Base-by-base conservation (phyloP, 2,113 vertebrate species). In the Eonycteris spelaea region DNA sequence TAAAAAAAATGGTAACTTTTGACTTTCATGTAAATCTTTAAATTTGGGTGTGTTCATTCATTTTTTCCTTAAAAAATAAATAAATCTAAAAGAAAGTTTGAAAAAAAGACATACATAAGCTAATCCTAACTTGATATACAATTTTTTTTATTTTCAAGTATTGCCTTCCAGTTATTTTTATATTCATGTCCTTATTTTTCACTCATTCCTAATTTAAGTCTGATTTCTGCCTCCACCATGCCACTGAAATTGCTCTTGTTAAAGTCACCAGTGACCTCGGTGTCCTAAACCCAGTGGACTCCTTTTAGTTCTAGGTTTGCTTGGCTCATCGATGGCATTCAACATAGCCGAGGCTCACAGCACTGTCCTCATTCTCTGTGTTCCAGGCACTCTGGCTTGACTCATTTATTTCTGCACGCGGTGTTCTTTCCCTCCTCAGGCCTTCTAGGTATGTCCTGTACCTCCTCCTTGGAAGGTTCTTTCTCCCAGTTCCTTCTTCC, bases 81-180 rank as follows among this genome's bases (percentile, higher is more conserved):
- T 67, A 74, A 61, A 70, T 70, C 22, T 70, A 43, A 67, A 78
- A 59, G 65, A 80, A 90, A 93, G 8, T 55, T 55, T 91, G 35
- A 35, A 77, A 53, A 73, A 86, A 65, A 68, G 35, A 57, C 16
- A 48, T 87, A 61, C n/a, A 67, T 70, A 90, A 73, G 74, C 13
- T 59, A 12, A 87, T 63, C 26, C 33, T 71, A 75, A 94, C 15
- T 33, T 59, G 71, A 65, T 80, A 79, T 33, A 48, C 13, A 88
- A 45, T 45, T 95, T 95, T 95, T 95, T 65, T 51, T 68, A 78
- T 86, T 91, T 90, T 94, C 5, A 40, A 40, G 3, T 65, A 73
- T 86, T 82, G 89, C n/a, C 13, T 91, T 59, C 84, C 35, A 83
- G 55, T 71, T 90, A 30, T 78, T 86, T 96, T 94, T 67, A 55